Percentiles rank a stretch among this genome's conserved stretches.
Conservation (phyloP, 2,888 invertebrate genomes). For the Octonoba sinensis region DNA sequence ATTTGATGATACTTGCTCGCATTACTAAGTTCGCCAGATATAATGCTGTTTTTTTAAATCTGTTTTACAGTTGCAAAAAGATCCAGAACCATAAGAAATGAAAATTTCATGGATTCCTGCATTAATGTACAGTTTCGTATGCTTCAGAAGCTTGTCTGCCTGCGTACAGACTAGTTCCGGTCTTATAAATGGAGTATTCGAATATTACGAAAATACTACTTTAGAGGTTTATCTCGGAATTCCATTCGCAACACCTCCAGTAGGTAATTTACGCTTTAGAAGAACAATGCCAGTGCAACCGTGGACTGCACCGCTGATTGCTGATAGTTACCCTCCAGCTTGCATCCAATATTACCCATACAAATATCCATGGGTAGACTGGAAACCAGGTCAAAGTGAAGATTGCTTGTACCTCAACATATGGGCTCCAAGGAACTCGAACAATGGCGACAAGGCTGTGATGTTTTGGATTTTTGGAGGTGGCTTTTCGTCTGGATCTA, state of each 20-base stretch:
- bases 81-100: too few species aligned
- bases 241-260: conserved; percentile 37
- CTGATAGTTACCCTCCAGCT: conserved; percentile 13
- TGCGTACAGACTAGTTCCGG: not conserved
- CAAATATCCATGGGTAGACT: conserved; percentile 15
- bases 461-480: conserved; percentile 55
- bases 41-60: too few species aligned
- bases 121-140: too few species aligned
- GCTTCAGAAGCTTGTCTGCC: too few species aligned
- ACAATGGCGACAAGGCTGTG: conserved; percentile 19
- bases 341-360: conserved; percentile 15
- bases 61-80: too few species aligned
- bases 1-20: too few species aligned
- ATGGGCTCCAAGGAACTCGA: conserved; percentile 12
- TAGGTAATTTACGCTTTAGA: conserved; percentile 25
- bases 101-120: too few species aligned
- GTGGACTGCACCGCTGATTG: not conserved
- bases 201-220: not conserved
- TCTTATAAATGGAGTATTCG: not conserved
- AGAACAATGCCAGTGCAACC: not conserved
- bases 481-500: conserved; percentile 24
- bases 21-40: too few species aligned
- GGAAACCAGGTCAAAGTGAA: conserved; percentile 23
- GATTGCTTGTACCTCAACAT: conserved; percentile 60
- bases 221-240: conserved; percentile 14